Evolutionary conservation across 2,888 invertebrate species (phyloP), one percentile per base, ranked within the genome.

Genomic region (Harpalus rufipes): DNA sequence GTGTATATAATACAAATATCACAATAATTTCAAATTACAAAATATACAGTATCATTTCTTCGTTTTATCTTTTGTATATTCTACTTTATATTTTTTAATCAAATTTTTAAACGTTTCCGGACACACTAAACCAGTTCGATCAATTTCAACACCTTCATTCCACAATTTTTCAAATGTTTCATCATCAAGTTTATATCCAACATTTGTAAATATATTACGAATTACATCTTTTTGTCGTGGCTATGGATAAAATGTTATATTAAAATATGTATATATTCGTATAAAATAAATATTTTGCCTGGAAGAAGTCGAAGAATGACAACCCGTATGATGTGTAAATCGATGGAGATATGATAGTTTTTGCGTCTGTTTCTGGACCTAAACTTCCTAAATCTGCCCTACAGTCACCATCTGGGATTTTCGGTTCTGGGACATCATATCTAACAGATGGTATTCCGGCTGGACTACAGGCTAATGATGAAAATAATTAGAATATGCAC

Each of bases 51-150:
- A 51, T 51, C 6, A 63, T 63, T 63, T 63, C 6, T 51, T 51
- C 10, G 44, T 51, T 51, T 51, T 12, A 8, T 82, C 10, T 72
- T 82, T 72, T 74, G 12, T 21, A 44, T 63, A 61, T 88, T 90
- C 87, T 90, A 90, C 91, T 91, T 91, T 68, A 56, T 86, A 51
- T 61, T 80, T 82, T 59, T 89, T 87, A 51, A 91, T 39, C 78
- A 91, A 80, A 18, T 88, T 87, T 76, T 89, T 89, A 85, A 93
- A 93, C 7, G 93, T 93, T 88, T 93, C 93, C 61, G 91, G 92
- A 87, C 93, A 93, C 39, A 93, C 93, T 89, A 90, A 90, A 2
- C 92, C 93, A 86, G 92, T 90, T 51, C 92, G 91, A 88, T 93
- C 93, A 82, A 89, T 88, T 86, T 92, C 90, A 86, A 91, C 89